Evolutionary conservation across 2,113 vertebrate genomes (phyloP), one percentile per base, ranked within the genome.

Genomic region (Rutilus rutilus): DNA sequence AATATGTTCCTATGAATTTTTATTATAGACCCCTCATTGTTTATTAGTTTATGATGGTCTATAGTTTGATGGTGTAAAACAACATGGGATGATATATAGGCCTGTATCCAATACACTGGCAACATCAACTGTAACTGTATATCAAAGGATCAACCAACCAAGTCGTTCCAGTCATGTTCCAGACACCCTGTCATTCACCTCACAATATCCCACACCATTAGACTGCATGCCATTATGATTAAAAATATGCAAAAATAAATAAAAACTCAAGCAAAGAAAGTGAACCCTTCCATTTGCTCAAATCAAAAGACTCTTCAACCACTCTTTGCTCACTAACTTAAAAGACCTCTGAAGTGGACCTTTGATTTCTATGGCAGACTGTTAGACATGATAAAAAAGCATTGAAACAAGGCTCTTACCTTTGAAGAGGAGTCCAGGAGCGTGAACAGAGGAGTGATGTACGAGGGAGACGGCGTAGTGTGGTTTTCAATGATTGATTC

Each of bases 401-500:
- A 65, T 4, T 71, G 52, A 78, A 33, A 23, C 39, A 71, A 60
- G 62, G 75, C 47, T 85, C 87, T 89, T 88, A 90, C 87, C 90
- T 86, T 77, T 88, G 78, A 85, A 82, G 71, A 87, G 89, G 87
- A 52, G 80, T 82, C 54, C 57, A 81, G 42, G 65, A 80, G 87
- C 89, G 17, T 30, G n/a, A 42, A 69, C 83, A 67, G 80, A 10
- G 39, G 76, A 71, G 81, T 12, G 42, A 65, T 86, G 59, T 39
- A 59, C 5, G 75, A 80, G 76, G 25, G 60, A 77, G 57, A 89
- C 54, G 54, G 17, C 30, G 80, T 74, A 47, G 85, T 84, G 73
- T 71, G 87, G 89, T 86, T 87, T 89, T 89, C 78, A 78, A 87
- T 81, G 73, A 90, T 67, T 84, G 87, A 90, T 90, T 88, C 59